Base-by-base conservation (phyloP, 2,113 vertebrate species). In the Plecotus auritus region DNA sequence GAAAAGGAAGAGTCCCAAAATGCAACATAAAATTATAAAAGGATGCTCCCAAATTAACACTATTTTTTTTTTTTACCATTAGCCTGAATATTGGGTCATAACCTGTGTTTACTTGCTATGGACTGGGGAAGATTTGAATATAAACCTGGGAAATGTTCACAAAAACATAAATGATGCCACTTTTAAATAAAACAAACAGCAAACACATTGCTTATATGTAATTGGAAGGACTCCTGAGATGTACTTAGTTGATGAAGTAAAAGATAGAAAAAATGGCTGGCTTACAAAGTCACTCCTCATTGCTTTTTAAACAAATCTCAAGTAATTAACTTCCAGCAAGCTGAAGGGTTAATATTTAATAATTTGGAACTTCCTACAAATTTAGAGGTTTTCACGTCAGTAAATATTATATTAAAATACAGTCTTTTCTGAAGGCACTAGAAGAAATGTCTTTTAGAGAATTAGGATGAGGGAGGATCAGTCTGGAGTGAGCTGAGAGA, bases 321-420 rank as follows among this genome's bases (percentile, higher is more conserved):
- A 90, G 56, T 74, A 87, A 93, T 80, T 91, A 83, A 90, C 37
- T 95, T 88, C 17, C 26, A 93, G 51, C 37, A 85, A 77, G 47
- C n/a, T 70, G 66, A 92, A 56, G 37, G 61, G 81, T 92, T 96
- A 85, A 92, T 74, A 70, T 93, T 86, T 91, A 84, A 23, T 78
- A 92, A 92, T 61, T 72, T 92, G 18, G 30, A 95, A 59, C 37
- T 90, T 94, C 14, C 5, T 67, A 76, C 56, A 72, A 82, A 83
- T 88, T 85, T 91, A 66, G 26, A 87, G 35, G 42, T 64, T 93
- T 70, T 89, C n/a, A 77, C 1, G 20, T 22, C 66, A 81, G 17
- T 81, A 42, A 96, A 69, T 30, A 78, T 61, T 70, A 23, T 77
- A 96, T 85, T 84, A 18, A 95, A 72, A 96, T 56, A 45, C 4